phyloP scores from a whole-genome alignment of 2,797 vertebrate genomes.

The Lateolabrax maculatus region DNA sequence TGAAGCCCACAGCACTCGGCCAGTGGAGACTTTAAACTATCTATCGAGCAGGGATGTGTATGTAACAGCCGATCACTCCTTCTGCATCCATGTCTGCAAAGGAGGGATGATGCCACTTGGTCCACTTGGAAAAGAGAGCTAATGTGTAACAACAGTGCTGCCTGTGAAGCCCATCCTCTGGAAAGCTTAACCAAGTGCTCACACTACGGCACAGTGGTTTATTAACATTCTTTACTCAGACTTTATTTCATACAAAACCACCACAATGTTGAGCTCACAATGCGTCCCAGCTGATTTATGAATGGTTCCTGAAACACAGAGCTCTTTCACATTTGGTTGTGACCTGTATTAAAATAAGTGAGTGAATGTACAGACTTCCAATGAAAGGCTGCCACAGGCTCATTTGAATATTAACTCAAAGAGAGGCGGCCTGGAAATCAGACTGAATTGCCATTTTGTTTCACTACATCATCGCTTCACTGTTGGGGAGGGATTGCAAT shows the following conservation, averaged over 20 bases:
- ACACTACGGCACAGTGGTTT: neutral
- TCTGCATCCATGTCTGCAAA: neutral
- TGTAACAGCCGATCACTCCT: neutral
- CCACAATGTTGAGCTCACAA: neutral
- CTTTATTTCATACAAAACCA: neutral
- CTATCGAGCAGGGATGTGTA: too few species aligned
- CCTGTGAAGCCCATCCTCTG: neutral
- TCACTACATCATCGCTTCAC: too few species aligned
- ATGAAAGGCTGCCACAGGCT: neutral
- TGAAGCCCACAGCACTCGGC: slow-evolving; percentile 22
- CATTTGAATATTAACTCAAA: neutral
- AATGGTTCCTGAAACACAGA: neutral
- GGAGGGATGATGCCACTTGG: neutral
- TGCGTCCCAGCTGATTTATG: neutral
- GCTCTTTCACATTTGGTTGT: neutral
- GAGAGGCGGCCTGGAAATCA: too few species aligned
- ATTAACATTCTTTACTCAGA: neutral
- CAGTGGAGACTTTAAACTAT: slow-evolving; percentile 14
- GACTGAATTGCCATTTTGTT: neutral
- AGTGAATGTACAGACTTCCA: neutral
- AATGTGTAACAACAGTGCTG: neutral
- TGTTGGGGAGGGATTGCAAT: too few species aligned
- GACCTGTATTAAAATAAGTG: slow-evolving; percentile 2
- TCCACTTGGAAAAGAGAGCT: neutral
- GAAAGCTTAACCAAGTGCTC: neutral